Base-by-base conservation (phyloP, 2,797 vertebrate species). In the Sandelia bainsii region DNA sequence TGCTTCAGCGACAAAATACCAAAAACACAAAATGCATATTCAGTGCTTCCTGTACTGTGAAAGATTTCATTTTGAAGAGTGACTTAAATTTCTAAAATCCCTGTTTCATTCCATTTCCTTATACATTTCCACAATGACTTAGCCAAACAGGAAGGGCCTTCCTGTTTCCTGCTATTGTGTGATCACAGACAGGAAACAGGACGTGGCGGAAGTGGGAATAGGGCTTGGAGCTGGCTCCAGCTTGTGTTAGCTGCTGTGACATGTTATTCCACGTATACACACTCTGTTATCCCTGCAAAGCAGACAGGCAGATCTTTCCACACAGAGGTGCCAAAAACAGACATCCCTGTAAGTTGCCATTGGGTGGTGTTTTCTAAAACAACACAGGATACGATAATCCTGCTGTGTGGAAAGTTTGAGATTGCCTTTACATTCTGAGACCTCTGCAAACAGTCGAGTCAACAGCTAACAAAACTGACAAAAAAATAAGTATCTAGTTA, bases 111-210 rank as follows among this genome's bases (percentile, higher is more conserved):
- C 92, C 88, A 91, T 82, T 93, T 93, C 90, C 89, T 87, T 91
- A 93, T 94, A 89, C 83, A 95, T 97, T 97, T 96, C 96, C 95
- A 94, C 91, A 89, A 95, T 81, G 90, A 95, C 93, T 88, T 69
- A 71, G 77, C 7, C 85, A 90, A 95, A 93, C 94, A 96, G 96
- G 97, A 98, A 97, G 94, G 82, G 14, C 87, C 87, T 95, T 95
- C 94, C 32, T 68, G 89, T 94, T 98, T 99, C 98, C 98, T 97
- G 92, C 94, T 87, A 98, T 99, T 99, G 97, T 95, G 51, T 25
- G 62, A 75, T 91, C 88, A 84, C 91, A 97, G 94, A 84, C 62
- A 81, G 96, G 94, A 94, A 96, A 95, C 95, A 96, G 96, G 95
- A 96, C 92, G 91, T 63, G 39, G 87, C 84, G 93, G 94, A 90